Conservation (phyloP, 2,888 invertebrate species). For the Drosophila testacea region DNA sequence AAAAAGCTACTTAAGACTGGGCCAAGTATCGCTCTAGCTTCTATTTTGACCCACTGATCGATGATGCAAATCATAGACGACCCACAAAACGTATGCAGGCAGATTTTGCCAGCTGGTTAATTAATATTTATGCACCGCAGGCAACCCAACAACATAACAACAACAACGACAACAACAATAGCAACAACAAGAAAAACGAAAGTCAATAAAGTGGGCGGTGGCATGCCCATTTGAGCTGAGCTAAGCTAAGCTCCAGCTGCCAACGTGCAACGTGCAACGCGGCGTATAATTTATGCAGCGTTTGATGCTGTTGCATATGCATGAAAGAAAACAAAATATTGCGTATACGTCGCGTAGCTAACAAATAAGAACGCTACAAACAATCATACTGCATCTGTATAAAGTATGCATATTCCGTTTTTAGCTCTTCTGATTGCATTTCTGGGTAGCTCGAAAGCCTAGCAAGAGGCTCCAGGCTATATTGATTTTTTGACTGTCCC, state of each 20-base stretch:
- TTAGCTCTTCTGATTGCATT: constrained; percentile 17
- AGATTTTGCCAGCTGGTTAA: constrained; percentile 38
- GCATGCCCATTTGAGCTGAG: constrained; percentile 6
- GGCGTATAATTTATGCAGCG: constrained; percentile 76
- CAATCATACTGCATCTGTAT: constrained; percentile 15
- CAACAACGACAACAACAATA: not conserved
- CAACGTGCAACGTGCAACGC: constrained; percentile 43
- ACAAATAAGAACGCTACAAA: constrained; percentile 23
- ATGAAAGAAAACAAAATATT: constrained; percentile 42
- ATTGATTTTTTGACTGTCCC: not conserved
- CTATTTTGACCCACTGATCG: constrained; percentile 53
- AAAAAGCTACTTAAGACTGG: constrained; percentile 35
- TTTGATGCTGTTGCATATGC: constrained; percentile 75
- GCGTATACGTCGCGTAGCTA: constrained; percentile 39
- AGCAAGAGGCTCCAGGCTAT: not conserved
- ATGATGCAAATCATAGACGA: constrained; percentile 42
- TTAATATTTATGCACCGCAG: constrained; percentile 52
- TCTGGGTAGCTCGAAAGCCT: not conserved
- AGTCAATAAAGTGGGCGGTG: constrained; percentile 49
- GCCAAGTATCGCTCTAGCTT: constrained; percentile 28
- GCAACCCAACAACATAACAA: constrained; percentile 1
- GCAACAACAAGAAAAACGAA: constrained; percentile 7
- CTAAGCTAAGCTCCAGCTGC: constrained; percentile 32
- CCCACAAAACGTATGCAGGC: constrained; percentile 32
- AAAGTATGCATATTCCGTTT: constrained; percentile 1